Evolutionary conservation across 2,113 vertebrate genomes (phyloP), one percentile per base, ranked within the genome.

Genomic region (Semicossyphus pulcher): DNA sequence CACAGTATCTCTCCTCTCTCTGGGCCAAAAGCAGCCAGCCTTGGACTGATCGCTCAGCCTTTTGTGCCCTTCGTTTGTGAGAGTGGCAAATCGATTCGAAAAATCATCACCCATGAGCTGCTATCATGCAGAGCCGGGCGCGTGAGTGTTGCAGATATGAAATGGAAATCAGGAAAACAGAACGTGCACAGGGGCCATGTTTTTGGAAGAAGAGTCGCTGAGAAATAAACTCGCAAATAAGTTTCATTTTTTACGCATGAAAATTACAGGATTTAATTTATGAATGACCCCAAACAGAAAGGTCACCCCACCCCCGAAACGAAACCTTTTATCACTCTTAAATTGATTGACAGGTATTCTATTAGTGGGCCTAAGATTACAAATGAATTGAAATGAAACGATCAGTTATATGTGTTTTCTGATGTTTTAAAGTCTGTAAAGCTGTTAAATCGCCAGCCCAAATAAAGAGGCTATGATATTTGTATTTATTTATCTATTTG

Each of bases 21-120:
- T 59, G 80, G 88, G 87, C 90, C 89, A 86, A 84, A 85, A 61
- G 86, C 89, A 89, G 84, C 86, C 78, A 91, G 90, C 83, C 88
- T 93, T 90, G 87, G 88, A 86, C 87, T 89, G 88, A 92, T 91
- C 82, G 85, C 87, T 90, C 86, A 91, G 90, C 86, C 90, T 91
- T 91, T 92, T 91, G 89, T 91, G 87, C 87, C 86, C 86, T 91
- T 89, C 83, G 80, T 86, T 89, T 85, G 86, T 79, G 84, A 86
- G 81, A 84, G 81, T 75, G 81, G 88, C 80, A 86, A 90, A 92
- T 91, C 83, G 76, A 89, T 91, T 90, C 78, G 44, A 72, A 88
- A n/a, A 90, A 90, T 91, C 86, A 92, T 90, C 87, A 89, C 56
- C 89, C 86, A 79, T 87, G 87, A 85, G 85, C 63, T 15, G 77